Evolutionary conservation across 2,888 invertebrate genomes (phyloP), one percentile per base, ranked within the genome.

Genomic region (Eudemis profundana): DNA sequence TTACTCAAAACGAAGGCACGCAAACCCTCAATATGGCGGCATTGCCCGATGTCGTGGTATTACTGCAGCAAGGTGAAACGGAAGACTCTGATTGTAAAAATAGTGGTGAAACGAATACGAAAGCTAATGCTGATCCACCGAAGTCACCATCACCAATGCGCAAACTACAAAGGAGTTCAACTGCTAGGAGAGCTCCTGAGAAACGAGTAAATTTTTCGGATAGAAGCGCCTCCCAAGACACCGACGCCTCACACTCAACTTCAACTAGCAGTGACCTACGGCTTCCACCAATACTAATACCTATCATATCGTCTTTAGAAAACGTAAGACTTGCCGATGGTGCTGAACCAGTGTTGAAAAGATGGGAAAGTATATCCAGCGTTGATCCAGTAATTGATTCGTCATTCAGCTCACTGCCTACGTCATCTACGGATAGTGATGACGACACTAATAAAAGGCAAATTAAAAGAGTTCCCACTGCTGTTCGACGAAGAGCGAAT

Each of bases 341-440:
- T 8, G 76, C 79, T 1, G 92, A 92, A 67, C 86, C 89, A n/a
- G 77, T 90, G 57, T 69, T 93, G 15, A 92, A 90, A 77, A 83
- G 92, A 59, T 94, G 93, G 87, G 94, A 93, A 71, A 95, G 95
- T 75, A 92, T 94, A 42, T 95, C 95, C 0, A 96, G 96, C 75
- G 92, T 95, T 17, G 95, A 95, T 56, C 95, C 95, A 14, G 93
- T 95, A 70, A 90, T 95, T 23, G 95, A 96, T 84, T 95, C 94
- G 44, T 94, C 94, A 36, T 93, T 94, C 60, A 94, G 94, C 72
- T 94, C 94, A 42, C 84, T 93, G 50, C 93, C 93, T 56, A 88
- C 90, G 23, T 90, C 92, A 0, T 84, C 85, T 27, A 92, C 92
- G 68, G 93, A 93, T 15, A 93, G 88, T 75, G 88, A 93, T 75